Conservation (phyloP, 2,888 invertebrate genomes). For the Metallyticus violacea region DNA sequence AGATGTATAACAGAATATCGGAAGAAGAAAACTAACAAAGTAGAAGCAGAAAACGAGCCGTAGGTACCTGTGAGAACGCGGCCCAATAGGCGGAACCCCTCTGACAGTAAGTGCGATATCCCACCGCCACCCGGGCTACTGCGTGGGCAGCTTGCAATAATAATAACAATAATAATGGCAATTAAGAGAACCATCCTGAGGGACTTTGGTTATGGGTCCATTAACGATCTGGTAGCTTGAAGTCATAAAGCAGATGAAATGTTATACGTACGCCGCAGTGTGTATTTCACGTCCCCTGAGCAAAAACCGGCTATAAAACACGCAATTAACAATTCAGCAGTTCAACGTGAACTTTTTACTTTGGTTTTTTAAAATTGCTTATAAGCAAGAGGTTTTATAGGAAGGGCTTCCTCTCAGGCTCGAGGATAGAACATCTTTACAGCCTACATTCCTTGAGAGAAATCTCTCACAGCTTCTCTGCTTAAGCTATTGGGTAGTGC, state of each 20-base stretch:
- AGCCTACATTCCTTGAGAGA: not conserved
- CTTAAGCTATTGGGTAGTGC: too few relatives aligned
- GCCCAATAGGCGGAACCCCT: not conserved
- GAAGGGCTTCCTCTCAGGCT: not conserved
- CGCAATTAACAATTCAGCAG: not conserved
- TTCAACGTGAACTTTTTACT: not conserved
- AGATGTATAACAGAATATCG: too few relatives aligned
- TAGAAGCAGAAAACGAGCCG: too few relatives aligned
- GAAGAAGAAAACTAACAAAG: too few relatives aligned
- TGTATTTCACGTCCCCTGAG: not conserved
- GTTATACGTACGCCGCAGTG: not conserved
- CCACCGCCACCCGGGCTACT: not conserved
- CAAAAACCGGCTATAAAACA: slow-evolving; percentile 5
- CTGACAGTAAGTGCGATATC: not conserved
- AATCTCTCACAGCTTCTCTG: not conserved
- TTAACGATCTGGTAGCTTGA: slow-evolving; percentile 3
- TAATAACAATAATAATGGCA: not conserved
- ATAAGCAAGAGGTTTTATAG: not conserved
- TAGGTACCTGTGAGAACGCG: not conserved
- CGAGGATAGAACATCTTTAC: not conserved
- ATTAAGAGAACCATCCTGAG: not conserved
- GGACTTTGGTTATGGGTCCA: not conserved
- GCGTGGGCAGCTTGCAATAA: not conserved
- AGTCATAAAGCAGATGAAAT: slow-evolving; percentile 12
- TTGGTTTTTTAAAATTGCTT: not conserved